Conservation (phyloP, 2,797 vertebrate genomes). For the Chloroceryle amazona region DNA sequence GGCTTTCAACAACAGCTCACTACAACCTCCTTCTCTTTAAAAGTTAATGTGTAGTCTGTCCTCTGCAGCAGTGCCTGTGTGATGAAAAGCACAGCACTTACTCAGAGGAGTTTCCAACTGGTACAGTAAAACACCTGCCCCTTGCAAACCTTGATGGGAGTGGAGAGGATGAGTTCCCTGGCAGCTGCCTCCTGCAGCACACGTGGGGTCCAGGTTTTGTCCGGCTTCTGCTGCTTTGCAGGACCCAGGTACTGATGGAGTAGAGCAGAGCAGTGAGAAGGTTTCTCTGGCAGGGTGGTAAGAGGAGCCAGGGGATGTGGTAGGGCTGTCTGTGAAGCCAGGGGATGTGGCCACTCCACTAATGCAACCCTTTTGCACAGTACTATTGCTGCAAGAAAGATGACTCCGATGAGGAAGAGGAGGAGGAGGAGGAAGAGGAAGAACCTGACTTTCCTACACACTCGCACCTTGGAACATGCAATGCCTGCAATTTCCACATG, state of each 20-base stretch:
- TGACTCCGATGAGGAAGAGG: constrained; percentile 86
- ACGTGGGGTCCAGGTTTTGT: neutral
- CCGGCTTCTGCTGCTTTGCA: neutral
- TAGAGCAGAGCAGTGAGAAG: neutral
- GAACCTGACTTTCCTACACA: constrained; percentile 80
- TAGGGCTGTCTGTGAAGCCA: neutral
- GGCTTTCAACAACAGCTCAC: constrained; percentile 30
- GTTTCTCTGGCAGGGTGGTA: neutral
- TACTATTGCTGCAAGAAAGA: constrained; percentile 99
- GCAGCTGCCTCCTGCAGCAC: neutral
- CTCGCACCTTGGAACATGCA: constrained; percentile 87
- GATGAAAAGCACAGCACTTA: neutral
- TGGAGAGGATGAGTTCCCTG: rapidly evolving
- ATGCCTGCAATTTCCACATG: constrained; percentile 88
- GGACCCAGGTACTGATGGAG: neutral
- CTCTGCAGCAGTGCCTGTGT: neutral
- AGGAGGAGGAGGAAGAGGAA: constrained; percentile 84
- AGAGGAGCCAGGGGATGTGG: neutral
- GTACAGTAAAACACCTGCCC: neutral
- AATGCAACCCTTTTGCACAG: constrained; percentile 60
- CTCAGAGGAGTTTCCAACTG: neutral
- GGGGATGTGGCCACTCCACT: rapidly evolving
- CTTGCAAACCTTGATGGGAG: neutral
- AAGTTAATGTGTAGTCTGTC: constrained; percentile 51
- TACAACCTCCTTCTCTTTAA: constrained; percentile 53